These are phyloP conservation scores for Lutraria rhynchaena DNA, from an alignment of 1,140 invertebrate genomes.

Conservation along the genomic window DNA sequence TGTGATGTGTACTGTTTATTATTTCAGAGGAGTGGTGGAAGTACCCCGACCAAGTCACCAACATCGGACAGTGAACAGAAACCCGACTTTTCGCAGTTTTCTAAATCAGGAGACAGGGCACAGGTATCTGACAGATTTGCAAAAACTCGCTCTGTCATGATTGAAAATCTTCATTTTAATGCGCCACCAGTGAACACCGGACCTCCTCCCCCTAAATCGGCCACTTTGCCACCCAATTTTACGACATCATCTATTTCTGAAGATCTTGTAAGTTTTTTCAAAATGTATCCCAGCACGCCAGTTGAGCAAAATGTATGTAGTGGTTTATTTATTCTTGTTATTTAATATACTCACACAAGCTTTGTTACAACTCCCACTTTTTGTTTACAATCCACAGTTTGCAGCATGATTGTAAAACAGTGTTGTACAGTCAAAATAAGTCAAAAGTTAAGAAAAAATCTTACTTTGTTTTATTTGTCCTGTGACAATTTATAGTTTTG, in stretches of 20 bases:
- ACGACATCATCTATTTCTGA: conserved; percentile 21
- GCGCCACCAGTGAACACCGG: conserved; percentile 18
- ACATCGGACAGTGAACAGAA: conserved; percentile 2
- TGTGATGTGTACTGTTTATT: background rate
- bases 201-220: conserved; percentile 55
- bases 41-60: conserved; percentile 37
- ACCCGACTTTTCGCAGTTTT: background rate
- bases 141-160: conserved; percentile 52
- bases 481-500: too few species aligned
- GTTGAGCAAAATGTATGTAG: too few species aligned
- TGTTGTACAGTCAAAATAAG: too few species aligned
- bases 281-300: too few species aligned
- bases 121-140: conserved; percentile 53
- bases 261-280: conserved; percentile 32
- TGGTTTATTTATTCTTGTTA: too few species aligned
- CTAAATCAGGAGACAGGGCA: background rate
- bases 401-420: too few species aligned
- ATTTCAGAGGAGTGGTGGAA: conserved; percentile 30
- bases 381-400: too few species aligned
- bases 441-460: too few species aligned
- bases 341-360: too few species aligned
- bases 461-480: too few species aligned
- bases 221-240: conserved; percentile 51
- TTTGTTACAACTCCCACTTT: too few species aligned
- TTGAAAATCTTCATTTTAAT: conserved; percentile 43